Percentiles rank a stretch among this genome's conserved stretches.
phyloP scores from a whole-genome alignment of 1,140 invertebrate species.

The Neodiprion lecontei region DNA sequence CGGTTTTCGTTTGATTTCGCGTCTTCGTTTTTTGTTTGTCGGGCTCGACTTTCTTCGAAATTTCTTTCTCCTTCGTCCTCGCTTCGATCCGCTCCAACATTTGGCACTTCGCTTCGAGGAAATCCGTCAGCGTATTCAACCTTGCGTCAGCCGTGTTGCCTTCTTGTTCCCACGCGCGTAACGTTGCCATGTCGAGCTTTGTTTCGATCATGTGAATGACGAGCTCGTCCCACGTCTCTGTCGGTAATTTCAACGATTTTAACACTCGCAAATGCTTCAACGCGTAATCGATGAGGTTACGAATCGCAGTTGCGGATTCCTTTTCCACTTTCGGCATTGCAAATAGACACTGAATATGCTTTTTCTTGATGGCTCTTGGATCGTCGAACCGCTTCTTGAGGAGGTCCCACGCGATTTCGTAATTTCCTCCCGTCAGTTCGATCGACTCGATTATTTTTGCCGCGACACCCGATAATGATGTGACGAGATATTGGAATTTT shows the following conservation, averaged over 20 bases:
- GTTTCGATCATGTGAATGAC: conserved; percentile 29
- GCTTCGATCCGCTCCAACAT: conserved; percentile 26
- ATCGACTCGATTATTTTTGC: conserved; percentile 29
- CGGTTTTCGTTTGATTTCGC: neutral
- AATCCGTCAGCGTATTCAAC: conserved; percentile 19
- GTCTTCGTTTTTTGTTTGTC: conserved; percentile 3
- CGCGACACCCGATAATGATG: conserved; percentile 25
- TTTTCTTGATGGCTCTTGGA: conserved; percentile 30
- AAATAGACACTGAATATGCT: conserved; percentile 30
- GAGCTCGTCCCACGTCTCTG: conserved; percentile 29
- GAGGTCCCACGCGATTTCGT: conserved; percentile 32
- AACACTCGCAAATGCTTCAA: conserved; percentile 31
- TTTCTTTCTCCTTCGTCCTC: conserved; percentile 17
- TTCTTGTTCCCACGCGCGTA: conserved; percentile 28
- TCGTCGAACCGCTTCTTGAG: conserved; percentile 31
- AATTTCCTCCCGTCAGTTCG: conserved; percentile 29
- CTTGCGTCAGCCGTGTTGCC: neutral
- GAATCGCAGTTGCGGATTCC: conserved; percentile 26
- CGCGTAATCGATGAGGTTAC: conserved; percentile 25
- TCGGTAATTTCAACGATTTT: conserved; percentile 20
- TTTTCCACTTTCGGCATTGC: conserved; percentile 24
- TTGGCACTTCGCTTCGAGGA: conserved; percentile 23
- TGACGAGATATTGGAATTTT: conserved; percentile 27
- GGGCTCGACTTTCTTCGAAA: neutral
- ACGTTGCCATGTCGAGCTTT: conserved; percentile 29